These are phyloP conservation scores for Eudyptes chrysolophus DNA, from an alignment of 2,113 vertebrate species.

Conservation along the genomic window DNA sequence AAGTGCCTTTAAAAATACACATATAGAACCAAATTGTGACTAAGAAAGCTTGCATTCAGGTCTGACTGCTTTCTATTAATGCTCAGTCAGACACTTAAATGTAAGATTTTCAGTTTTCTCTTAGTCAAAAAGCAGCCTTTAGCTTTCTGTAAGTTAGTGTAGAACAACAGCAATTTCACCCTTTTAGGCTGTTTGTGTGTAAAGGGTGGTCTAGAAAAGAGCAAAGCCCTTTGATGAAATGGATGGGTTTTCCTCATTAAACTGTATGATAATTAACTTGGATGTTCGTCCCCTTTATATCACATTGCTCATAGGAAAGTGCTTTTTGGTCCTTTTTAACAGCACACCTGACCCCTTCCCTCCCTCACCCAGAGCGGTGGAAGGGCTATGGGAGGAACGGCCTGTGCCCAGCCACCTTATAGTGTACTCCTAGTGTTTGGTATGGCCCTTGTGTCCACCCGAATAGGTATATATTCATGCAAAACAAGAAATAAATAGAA, in stretches of 20 bases:
- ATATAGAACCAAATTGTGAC: background rate
- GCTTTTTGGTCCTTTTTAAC: background rate
- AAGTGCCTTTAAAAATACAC: background rate
- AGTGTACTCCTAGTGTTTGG: too few relatives aligned
- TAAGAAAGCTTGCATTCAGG: background rate
- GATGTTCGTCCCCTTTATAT: background rate
- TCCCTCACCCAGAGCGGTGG: background rate
- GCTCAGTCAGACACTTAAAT: background rate
- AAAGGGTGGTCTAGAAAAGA: background rate
- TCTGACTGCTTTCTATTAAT: background rate
- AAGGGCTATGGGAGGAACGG: background rate
- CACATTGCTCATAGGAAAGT: background rate
- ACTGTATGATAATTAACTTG: background rate
- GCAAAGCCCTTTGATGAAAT: background rate
- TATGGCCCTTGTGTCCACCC: background rate
- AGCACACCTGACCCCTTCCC: background rate
- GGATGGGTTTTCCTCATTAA: background rate
- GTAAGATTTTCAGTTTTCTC: background rate
- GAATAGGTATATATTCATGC: too few relatives aligned
- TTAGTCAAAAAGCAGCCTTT: background rate
- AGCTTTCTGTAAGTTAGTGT: background rate
- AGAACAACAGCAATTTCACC: background rate
- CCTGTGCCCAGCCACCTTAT: rapidly evolving
- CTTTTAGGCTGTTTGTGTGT: background rate
- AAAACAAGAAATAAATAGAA: background rate